These are phyloP conservation scores for Gobiocypris rarus DNA, from an alignment of 2,113 vertebrate species.

Conservation along the genomic window DNA sequence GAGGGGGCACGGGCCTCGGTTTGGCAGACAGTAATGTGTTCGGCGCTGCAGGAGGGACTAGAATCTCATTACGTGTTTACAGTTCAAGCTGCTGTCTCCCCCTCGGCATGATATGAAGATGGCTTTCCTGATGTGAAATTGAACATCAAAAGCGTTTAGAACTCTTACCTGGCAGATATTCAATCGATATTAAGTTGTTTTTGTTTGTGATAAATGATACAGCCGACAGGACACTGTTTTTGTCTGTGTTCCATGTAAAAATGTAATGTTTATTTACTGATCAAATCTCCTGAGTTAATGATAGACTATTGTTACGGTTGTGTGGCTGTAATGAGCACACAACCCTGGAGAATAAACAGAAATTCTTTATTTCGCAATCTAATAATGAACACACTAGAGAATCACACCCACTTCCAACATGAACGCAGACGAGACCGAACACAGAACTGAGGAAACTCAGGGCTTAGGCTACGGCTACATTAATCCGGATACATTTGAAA, in stretches of 20 bases:
- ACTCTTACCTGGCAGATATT: background rate
- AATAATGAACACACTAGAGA: no score
- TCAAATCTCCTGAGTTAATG: background rate
- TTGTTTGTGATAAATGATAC: background rate
- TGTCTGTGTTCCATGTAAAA: background rate
- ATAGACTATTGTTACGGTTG: background rate
- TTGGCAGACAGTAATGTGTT: constrained; percentile 25
- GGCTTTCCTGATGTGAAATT: constrained; percentile 42
- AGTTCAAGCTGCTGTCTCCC: constrained; percentile 43
- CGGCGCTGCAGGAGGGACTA: constrained; percentile 33
- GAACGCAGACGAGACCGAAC: no score
- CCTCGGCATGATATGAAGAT: constrained; percentile 39
- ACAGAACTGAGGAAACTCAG: no score
- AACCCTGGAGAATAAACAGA: no score
- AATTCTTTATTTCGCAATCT: no score
- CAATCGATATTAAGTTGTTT: background rate
- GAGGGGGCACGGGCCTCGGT: background rate
- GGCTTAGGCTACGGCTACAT: no score
- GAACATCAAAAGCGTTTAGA: constrained; percentile 3
- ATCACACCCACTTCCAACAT: no score
- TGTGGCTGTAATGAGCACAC: no score
- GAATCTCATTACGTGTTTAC: constrained; percentile 55
- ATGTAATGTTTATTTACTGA: background rate
- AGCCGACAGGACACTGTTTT: background rate
- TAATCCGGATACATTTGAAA: no score